Evolutionary conservation across 2,888 invertebrate species (phyloP).

Genomic region (Drosophila emarginata): DNA sequence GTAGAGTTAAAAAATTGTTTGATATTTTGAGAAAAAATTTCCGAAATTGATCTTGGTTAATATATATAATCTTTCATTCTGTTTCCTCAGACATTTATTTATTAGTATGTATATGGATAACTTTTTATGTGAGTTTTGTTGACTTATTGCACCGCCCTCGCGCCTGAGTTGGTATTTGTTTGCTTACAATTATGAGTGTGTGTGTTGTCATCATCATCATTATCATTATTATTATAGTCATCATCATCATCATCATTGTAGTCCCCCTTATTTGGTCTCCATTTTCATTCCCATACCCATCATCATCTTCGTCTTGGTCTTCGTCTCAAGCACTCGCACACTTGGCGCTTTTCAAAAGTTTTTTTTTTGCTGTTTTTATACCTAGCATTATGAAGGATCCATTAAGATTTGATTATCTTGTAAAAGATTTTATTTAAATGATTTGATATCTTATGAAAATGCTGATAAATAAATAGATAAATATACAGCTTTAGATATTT

Average conservation of each 20-base stretch:
- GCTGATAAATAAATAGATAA: no score
- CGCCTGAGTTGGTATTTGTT: constrained; percentile 40
- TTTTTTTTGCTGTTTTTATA: constrained; percentile 16
- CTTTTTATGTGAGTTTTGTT: constrained; percentile 7
- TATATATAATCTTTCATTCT: no score
- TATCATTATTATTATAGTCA: constrained; percentile 30
- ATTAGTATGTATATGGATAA: no score
- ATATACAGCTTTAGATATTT: no score
- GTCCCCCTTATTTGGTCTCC: background rate
- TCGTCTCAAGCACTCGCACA: constrained; percentile 73
- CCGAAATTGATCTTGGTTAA: no score
- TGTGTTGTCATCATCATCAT: constrained; percentile 62
- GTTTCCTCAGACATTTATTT: no score
- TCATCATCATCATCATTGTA: constrained; percentile 40
- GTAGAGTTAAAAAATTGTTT: no score
- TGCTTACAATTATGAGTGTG: constrained; percentile 75
- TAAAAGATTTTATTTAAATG: no score
- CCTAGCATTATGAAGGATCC: background rate
- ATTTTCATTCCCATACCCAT: background rate
- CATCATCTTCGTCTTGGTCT: constrained; percentile 9
- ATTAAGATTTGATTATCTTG: no score
- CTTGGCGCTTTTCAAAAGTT: constrained; percentile 52
- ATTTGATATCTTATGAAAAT: no score
- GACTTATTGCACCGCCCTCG: constrained; percentile 20
- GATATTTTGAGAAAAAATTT: no score